Percentiles rank a stretch among this genome's conserved stretches.
Evolutionary conservation across 2,888 invertebrate genomes (phyloP).

Genomic region (Trachelus troglodyta): DNA sequence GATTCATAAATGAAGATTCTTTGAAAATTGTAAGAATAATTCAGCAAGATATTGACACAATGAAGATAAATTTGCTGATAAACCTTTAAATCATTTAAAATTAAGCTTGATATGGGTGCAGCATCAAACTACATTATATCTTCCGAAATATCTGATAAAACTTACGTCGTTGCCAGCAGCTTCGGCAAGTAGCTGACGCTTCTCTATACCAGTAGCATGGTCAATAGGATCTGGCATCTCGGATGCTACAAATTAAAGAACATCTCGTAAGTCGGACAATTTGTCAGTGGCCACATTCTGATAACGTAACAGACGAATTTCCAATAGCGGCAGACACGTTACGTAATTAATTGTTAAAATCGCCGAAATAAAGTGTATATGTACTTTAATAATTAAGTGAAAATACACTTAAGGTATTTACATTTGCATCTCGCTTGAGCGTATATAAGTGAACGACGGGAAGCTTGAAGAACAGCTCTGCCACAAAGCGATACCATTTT

Average conservation of each 20-base stretch:
- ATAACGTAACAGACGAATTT: neutral
- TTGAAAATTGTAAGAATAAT: neutral
- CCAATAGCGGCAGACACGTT: conserved; percentile 20
- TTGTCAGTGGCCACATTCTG: neutral
- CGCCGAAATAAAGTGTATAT: neutral
- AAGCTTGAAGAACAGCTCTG: conserved; percentile 75
- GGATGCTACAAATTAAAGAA: conserved; percentile 67
- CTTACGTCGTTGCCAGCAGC: conserved; percentile 85
- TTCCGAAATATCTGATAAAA: conserved; percentile 17
- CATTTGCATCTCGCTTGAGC: conserved; percentile 31
- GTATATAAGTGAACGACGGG: conserved; percentile 61
- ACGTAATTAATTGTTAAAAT: conserved; percentile 29
- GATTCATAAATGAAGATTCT: neutral
- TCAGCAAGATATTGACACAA: neutral
- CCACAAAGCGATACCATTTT: conserved; percentile 84
- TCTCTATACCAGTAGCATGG: conserved; percentile 93
- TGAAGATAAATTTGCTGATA: neutral
- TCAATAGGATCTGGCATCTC: conserved; percentile 87
- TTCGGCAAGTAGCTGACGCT: conserved; percentile 87
- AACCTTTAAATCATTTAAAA: neutral
- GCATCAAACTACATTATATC: neutral
- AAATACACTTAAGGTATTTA: conserved; percentile 18
- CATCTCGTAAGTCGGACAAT: conserved; percentile 6
- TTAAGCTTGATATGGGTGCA: neutral
- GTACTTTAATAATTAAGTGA: neutral